phyloP scores from a whole-genome alignment of 2,797 vertebrate species.

The Oceanodroma leucorhoa region DNA sequence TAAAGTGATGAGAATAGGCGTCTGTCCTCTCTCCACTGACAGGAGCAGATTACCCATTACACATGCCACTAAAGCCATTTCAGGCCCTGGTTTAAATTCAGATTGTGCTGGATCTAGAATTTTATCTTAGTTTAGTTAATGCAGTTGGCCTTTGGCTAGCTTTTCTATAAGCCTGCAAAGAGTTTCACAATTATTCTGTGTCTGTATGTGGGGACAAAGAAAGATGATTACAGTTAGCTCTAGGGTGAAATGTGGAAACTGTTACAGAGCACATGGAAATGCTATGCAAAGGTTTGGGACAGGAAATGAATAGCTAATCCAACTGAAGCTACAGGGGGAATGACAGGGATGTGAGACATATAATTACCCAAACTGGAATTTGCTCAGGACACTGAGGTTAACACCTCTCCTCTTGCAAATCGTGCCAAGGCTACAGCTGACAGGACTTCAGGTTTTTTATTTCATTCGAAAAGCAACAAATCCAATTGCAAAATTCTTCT shows the following conservation, averaged over 20 bases:
- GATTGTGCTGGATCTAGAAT: constrained; percentile 25
- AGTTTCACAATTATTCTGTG: constrained; percentile 24
- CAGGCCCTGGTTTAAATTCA: constrained; percentile 17
- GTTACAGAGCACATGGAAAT: constrained; percentile 19
- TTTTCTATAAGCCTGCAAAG: constrained; percentile 2
- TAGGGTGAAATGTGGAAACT: constrained; percentile 54
- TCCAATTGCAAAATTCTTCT: background rate
- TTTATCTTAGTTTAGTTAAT: constrained; percentile 49
- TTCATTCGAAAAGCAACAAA: constrained; percentile 11
- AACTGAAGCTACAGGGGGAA: constrained; percentile 27
- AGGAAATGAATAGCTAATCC: constrained; percentile 51
- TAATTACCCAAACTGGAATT: constrained; percentile 40
- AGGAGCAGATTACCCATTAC: background rate
- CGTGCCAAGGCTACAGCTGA: background rate
- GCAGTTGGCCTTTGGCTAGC: constrained; percentile 41
- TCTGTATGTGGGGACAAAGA: constrained; percentile 16
- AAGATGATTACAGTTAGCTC: constrained; percentile 28
- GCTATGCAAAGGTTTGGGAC: constrained; percentile 21
- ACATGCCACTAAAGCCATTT: background rate
- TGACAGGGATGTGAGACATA: background rate
- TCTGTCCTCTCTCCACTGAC: background rate
- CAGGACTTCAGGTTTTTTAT: background rate
- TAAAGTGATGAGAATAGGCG: background rate
- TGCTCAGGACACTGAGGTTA: constrained; percentile 33
- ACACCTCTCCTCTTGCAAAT: background rate